Evolutionary conservation across 2,797 vertebrate species (phyloP).

Genomic region (Karalla daura): DNA sequence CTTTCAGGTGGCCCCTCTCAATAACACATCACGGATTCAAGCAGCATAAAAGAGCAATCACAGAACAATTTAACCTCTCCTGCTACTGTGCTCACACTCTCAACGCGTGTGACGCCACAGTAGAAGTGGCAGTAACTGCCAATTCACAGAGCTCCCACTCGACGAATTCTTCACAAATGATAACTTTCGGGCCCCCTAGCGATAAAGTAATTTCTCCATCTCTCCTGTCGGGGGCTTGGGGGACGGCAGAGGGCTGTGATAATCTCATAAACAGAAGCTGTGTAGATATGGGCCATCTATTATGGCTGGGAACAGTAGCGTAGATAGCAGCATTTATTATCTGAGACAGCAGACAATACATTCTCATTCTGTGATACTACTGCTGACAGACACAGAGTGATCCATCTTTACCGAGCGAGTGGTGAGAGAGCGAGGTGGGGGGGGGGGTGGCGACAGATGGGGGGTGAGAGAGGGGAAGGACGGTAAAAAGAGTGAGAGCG

Average conservation of each 20-base stretch:
- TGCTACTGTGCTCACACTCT: conserved; percentile 57
- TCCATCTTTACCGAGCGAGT: conserved; percentile 76
- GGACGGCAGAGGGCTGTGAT: conserved; percentile 73
- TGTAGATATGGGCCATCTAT: conserved; percentile 82
- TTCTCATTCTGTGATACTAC: conserved; percentile 83
- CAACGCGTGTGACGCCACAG: conserved; percentile 51
- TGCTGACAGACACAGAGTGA: conserved; percentile 81
- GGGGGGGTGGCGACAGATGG: conserved; percentile 63
- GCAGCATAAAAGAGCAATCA: conserved; percentile 78
- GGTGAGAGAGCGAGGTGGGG: conserved; percentile 59
- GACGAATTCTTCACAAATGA: conserved; percentile 76
- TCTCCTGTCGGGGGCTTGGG: conserved; percentile 75
- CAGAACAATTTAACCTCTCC: conserved; percentile 77
- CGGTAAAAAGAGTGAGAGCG: conserved; percentile 17
- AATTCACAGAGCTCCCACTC: conserved; percentile 75
- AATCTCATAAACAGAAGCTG: conserved; percentile 83
- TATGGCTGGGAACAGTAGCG: conserved; percentile 79
- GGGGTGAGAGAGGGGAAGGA: conserved; percentile 58
- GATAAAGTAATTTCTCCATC: conserved; percentile 83
- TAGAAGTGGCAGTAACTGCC: conserved; percentile 69
- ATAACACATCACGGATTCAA: conserved; percentile 72
- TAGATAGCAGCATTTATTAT: conserved; percentile 83
- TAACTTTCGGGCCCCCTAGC: conserved; percentile 78
- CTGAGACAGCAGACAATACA: conserved; percentile 82
- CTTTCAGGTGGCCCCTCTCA: conserved; percentile 74